phyloP scores from a whole-genome alignment of 2,113 vertebrate species.

The Setophaga kirtlandii region DNA sequence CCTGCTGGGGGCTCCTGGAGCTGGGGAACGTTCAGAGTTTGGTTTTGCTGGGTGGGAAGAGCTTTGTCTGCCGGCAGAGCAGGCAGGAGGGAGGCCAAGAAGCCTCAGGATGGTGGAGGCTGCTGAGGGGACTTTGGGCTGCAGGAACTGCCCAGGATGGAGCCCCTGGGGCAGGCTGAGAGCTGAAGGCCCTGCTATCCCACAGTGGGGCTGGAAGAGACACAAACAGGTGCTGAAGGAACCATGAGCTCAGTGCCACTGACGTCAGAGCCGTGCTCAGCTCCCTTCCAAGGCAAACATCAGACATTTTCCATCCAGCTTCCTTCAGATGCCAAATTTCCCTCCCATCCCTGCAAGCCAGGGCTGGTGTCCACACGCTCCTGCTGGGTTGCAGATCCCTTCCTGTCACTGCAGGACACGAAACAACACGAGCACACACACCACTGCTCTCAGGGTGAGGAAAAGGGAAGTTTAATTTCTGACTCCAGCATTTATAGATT shows the following conservation, averaged over 20 bases:
- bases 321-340: constrained; percentile 5
- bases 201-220: background rate
- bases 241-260: constrained; percentile 19
- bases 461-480: too few species aligned
- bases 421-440: too few species aligned
- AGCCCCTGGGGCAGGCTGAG: background rate
- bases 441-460: too few species aligned
- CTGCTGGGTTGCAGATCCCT: background rate
- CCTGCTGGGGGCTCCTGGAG: background rate
- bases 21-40: background rate
- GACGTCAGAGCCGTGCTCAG: background rate
- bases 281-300: constrained; percentile 53
- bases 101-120: background rate
- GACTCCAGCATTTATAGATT: too few species aligned
- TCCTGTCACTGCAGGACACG: too few species aligned
- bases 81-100: rapidly evolving
- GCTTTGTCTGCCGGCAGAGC: background rate
- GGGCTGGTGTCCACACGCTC: background rate
- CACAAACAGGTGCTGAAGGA: background rate
- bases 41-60: background rate
- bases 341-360: constrained; percentile 38
- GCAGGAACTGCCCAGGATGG: background rate
- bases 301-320: constrained; percentile 24
- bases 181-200: background rate
- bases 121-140: background rate